phyloP scores from a whole-genome alignment of 64 coral and sea anemone species.

The Montipora capricornis region DNA sequence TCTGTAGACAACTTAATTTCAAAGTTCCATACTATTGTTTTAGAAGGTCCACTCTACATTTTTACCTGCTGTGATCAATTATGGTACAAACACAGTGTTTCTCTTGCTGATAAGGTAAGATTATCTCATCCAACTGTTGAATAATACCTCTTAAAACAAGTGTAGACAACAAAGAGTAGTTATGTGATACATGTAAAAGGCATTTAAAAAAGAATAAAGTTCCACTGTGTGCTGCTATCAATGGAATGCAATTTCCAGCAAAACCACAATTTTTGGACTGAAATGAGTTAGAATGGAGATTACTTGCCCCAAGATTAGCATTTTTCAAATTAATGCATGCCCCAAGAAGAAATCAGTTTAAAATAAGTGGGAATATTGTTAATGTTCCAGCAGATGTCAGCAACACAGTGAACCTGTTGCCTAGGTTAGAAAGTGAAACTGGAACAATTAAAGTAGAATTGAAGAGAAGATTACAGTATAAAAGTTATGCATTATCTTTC shows the following conservation, averaged over 20 bases:
- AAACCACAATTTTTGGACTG: constrained; percentile 52
- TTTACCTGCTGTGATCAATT: constrained; percentile 17
- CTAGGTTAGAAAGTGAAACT: no score
- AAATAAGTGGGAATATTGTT: no score
- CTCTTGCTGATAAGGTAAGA: constrained; percentile 8
- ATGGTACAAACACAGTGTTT: constrained; percentile 36
- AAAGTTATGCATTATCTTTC: no score
- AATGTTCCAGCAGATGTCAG: no score
- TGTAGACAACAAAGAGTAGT: constrained; percentile 7
- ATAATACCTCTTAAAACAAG: not conserved
- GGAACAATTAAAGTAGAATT: no score
- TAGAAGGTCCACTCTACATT: constrained; percentile 17
- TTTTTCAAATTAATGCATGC: no score
- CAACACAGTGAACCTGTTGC: no score
- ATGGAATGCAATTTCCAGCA: constrained; percentile 37
- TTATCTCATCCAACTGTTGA: not conserved
- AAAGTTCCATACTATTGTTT: constrained; percentile 11
- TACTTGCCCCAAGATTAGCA: no score
- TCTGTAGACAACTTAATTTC: not conserved
- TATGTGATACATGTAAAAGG: not conserved
- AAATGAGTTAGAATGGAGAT: not conserved
- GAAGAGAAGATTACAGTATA: no score
- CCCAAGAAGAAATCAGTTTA: no score
- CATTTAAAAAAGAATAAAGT: constrained; percentile 13
- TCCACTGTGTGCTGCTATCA: constrained; percentile 38